Evolutionary conservation across 92 coral and sea anemone genomes (phyloP).

Genomic region (Palythoa grandiflora): DNA sequence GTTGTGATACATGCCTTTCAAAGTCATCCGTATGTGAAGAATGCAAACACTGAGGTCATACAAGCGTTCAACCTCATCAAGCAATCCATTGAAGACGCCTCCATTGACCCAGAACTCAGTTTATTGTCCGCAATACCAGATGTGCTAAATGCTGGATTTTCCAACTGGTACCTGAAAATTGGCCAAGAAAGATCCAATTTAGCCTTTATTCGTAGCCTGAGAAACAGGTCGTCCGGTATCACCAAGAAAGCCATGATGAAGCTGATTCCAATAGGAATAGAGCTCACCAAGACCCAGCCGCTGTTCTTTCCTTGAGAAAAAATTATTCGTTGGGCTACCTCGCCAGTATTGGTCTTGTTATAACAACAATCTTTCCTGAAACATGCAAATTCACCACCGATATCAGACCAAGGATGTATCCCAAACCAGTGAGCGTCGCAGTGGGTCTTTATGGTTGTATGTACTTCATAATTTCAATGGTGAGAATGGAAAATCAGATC

Average conservation of each 20-base stretch:
- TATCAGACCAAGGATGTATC: slow-evolving; percentile 50
- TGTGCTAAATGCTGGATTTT: slow-evolving; percentile 54
- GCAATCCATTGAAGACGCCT: slow-evolving; percentile 25
- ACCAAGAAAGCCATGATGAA: slow-evolving; percentile 41
- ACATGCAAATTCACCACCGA: slow-evolving; percentile 33
- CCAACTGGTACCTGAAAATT: slow-evolving; percentile 60
- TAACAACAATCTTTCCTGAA: slow-evolving; percentile 39
- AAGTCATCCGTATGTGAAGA: slow-evolving; percentile 36
- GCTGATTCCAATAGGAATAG: slow-evolving; percentile 46
- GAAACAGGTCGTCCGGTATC: slow-evolving; percentile 40
- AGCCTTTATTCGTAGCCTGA: slow-evolving; percentile 34
- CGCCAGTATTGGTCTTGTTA: slow-evolving; percentile 8
- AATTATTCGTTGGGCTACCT: neutral
- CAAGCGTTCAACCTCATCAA: slow-evolving; percentile 40
- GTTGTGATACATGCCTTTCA: slow-evolving; percentile 33
- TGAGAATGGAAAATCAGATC: slow-evolving; percentile 34
- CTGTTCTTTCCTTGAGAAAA: slow-evolving; percentile 27
- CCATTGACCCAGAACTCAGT: slow-evolving; percentile 39
- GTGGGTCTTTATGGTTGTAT: slow-evolving; percentile 34
- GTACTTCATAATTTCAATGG: slow-evolving; percentile 29
- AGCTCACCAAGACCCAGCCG: slow-evolving; percentile 53
- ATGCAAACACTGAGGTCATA: slow-evolving; percentile 47
- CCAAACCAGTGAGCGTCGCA: slow-evolving; percentile 36
- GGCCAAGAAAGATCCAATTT: slow-evolving; percentile 54
- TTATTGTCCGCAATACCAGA: slow-evolving; percentile 38